phyloP scores from a whole-genome alignment of 2,888 invertebrate genomes.

The Cordilura impudica region DNA sequence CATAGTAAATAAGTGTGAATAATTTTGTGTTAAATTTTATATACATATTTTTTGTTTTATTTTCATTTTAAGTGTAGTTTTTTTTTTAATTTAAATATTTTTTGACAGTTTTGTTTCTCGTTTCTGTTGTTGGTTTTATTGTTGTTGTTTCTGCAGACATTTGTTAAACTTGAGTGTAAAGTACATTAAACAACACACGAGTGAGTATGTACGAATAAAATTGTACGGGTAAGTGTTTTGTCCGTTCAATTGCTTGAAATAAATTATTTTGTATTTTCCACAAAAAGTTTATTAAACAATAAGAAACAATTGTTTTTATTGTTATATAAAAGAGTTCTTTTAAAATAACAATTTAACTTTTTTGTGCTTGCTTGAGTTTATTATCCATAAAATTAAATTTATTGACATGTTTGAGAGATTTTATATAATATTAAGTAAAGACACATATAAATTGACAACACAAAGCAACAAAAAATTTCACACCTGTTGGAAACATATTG shows the following conservation, averaged over 20 bases:
- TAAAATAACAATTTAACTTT: not conserved
- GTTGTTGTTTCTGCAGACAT: not conserved
- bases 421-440: not conserved
- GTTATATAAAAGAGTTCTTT: conserved; percentile 7
- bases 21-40: not conserved
- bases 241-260: not conserved
- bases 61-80: conserved; percentile 17
- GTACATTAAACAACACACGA: conserved; percentile 12
- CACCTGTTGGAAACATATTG: not conserved
- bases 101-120: conserved; percentile 21
- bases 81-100: conserved; percentile 48
- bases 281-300: not conserved
- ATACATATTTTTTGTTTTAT: not conserved
- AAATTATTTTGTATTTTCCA: not conserved
- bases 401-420: conserved; percentile 20
- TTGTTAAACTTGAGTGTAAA: not conserved
- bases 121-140: not conserved
- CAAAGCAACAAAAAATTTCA: not conserved
- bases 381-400: not conserved
- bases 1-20: not conserved
- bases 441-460: no score
- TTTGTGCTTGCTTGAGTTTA: not conserved
- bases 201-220: not conserved
- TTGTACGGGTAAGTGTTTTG: not conserved
- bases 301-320: not conserved